Conservation (phyloP, 2,797 vertebrate genomes). For the Rhinogobio ventralis region DNA sequence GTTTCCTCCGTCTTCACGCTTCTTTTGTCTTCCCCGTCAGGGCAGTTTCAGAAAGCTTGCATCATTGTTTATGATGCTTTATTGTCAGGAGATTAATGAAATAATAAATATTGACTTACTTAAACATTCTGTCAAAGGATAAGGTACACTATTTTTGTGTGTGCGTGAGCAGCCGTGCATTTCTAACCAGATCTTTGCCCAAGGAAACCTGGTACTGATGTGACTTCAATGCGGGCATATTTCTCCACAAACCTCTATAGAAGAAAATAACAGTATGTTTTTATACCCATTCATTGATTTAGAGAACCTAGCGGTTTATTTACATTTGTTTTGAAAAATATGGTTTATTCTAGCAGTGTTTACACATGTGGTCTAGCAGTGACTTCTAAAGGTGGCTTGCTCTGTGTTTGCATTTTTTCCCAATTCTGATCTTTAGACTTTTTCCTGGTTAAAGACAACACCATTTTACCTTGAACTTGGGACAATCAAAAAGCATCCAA, state of each 20-base stretch:
- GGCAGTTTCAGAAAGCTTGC: conserved; percentile 77
- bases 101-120: conserved; percentile 77
- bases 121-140: conserved; percentile 57
- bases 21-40: conserved; percentile 65
- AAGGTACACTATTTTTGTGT: conserved; percentile 28
- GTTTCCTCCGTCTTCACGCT: conserved; percentile 57
- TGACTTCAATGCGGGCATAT: neutral
- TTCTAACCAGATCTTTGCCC: conserved; percentile 22
- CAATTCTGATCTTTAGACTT: neutral
- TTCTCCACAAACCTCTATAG: conserved; percentile 8
- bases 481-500: neutral
- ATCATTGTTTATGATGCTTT: conserved; percentile 79
- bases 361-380: neutral
- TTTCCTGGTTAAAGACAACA: neutral
- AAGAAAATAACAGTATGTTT: conserved; percentile 12
- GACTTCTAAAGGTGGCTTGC: neutral
- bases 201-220: conserved; percentile 34
- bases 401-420: neutral
- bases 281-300: conserved; percentile 5
- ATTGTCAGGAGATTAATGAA: conserved; percentile 75
- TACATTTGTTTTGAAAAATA: neutral
- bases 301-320: neutral
- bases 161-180: conserved; percentile 18
- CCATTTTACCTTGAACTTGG: neutral
- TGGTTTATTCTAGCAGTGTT: neutral